Conservation (phyloP, 2,797 vertebrate genomes). For the Paedocypris micromegethes region DNA sequence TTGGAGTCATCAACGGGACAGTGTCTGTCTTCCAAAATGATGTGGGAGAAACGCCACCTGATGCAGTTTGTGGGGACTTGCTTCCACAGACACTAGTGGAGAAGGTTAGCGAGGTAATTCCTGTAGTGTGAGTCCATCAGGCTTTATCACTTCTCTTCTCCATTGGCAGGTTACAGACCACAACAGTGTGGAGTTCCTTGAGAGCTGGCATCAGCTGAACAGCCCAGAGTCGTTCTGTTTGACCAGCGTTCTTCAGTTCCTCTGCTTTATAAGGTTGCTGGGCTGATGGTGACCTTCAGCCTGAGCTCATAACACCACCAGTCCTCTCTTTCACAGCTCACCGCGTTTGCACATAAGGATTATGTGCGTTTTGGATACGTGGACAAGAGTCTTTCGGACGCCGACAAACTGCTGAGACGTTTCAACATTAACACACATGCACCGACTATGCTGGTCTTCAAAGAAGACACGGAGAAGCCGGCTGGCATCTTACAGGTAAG, state of each 20-base stretch:
- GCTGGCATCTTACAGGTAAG: constrained; percentile 85
- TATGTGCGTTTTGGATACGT: constrained; percentile 89
- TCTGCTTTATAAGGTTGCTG: constrained; percentile 83
- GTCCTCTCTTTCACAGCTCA: constrained; percentile 68
- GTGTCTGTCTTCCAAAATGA: constrained; percentile 87
- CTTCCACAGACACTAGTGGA: constrained; percentile 84
- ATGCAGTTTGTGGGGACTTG: constrained; percentile 84
- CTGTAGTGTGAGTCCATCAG: neutral
- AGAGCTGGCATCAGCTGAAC: constrained; percentile 84
- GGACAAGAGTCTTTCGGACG: constrained; percentile 69
- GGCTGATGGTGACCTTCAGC: no score
- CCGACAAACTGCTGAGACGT: constrained; percentile 68
- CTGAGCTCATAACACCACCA: neutral
- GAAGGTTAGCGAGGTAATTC: constrained; percentile 65
- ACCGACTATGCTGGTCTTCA: constrained; percentile 89
- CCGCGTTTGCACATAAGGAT: constrained; percentile 84
- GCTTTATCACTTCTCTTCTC: neutral
- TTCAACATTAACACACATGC: constrained; percentile 83
- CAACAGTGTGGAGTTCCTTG: constrained; percentile 82
- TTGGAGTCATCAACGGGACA: constrained; percentile 85
- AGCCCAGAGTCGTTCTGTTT: constrained; percentile 85
- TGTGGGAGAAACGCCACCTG: constrained; percentile 78
- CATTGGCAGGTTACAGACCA: constrained; percentile 79
- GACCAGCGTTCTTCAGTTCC: constrained; percentile 76
- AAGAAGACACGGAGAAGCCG: constrained; percentile 79